These are phyloP conservation scores for Calonectris borealis DNA, from an alignment of 2,113 vertebrate genomes.

Conservation along the genomic window DNA sequence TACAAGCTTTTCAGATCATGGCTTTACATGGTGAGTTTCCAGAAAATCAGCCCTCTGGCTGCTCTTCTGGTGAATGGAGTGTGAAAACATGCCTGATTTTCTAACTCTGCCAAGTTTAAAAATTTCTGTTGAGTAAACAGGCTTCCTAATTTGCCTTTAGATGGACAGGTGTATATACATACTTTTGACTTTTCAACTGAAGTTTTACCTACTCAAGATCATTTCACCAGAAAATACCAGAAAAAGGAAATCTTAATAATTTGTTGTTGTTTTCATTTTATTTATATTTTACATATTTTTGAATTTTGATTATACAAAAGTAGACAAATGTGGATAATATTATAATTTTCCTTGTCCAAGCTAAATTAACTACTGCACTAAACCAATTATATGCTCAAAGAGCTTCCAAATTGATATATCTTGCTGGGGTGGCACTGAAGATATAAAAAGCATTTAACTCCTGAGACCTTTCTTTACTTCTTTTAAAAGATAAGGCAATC, in stretches of 20 bases:
- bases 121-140: neutral
- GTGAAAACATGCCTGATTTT: neutral
- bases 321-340: neutral
- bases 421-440: neutral
- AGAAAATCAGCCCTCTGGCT: neutral
- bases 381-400: neutral
- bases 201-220: neutral
- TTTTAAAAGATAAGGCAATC: neutral
- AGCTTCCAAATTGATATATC: neutral
- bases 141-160: neutral
- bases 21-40: neutral
- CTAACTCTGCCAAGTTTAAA: neutral
- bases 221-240: neutral
- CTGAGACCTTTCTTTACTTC: neutral
- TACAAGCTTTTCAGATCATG: neutral
- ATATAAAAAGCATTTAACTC: neutral
- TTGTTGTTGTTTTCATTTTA: neutral
- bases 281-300: neutral
- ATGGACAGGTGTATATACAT: neutral
- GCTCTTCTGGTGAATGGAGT: neutral
- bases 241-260: neutral
- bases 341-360: neutral
- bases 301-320: neutral
- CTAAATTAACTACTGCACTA: neutral
- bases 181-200: neutral